A percentile compares a stretch with the other conserved stretches of the same genome.
These are phyloP conservation scores for Penaeus japonicus DNA, from an alignment of 1,140 invertebrate species.

Conservation along the genomic window DNA sequence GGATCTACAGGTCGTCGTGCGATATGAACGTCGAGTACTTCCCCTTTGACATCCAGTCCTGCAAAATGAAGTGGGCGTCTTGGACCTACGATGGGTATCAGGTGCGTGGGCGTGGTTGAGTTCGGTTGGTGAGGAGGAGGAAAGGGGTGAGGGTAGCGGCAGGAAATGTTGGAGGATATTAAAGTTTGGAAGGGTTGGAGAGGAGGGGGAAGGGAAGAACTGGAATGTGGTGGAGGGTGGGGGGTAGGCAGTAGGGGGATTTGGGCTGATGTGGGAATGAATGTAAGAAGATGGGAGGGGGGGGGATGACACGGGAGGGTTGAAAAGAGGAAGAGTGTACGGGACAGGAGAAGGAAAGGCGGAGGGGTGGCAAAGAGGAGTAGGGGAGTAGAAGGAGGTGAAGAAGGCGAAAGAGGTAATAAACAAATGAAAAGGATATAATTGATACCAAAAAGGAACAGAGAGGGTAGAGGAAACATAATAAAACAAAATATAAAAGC, in stretches of 20 bases:
- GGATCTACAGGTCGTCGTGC: slow-evolving; percentile 86
- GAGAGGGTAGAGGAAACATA: no score
- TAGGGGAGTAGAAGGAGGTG: no score
- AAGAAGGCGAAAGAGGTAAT: no score
- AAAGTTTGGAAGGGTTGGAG: not conserved
- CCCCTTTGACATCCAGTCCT: slow-evolving; percentile 91
- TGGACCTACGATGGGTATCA: slow-evolving; percentile 97
- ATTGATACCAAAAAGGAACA: no score
- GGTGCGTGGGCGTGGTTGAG: slow-evolving; percentile 67
- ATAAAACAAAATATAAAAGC: no score
- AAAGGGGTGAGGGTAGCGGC: not conserved
- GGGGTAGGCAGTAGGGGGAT: no score
- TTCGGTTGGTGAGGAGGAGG: not conserved
- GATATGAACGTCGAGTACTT: slow-evolving; percentile 94
- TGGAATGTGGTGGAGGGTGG: no score
- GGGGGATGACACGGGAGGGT: not conserved
- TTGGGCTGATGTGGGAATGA: no score
- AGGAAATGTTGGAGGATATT: not conserved
- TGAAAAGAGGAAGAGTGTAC: not conserved
- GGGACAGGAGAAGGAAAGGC: no score
- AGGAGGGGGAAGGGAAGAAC: no score
- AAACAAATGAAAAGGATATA: no score
- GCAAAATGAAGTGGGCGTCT: slow-evolving; percentile 92
- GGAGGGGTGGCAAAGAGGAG: no score
- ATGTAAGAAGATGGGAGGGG: not conserved